Percentiles rank a stretch among this genome's conserved stretches.
Conservation (phyloP, 2,888 invertebrate genomes). For the Metellina segmentata region DNA sequence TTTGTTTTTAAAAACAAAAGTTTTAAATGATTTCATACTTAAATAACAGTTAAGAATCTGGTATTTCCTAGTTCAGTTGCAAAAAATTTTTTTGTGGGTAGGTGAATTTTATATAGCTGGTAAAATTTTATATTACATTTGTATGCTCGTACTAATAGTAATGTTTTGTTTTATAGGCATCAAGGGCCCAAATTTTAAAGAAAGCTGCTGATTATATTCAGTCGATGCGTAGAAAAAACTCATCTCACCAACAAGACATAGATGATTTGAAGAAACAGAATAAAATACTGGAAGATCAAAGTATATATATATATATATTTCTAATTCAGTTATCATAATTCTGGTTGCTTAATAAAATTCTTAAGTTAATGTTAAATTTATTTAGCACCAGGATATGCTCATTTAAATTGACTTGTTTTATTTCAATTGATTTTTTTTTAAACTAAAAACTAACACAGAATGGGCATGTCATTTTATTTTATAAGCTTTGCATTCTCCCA, state of each 20-base stretch:
- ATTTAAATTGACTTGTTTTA: too few species aligned
- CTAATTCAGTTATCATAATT: not conserved
- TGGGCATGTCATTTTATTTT: not conserved
- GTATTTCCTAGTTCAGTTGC: too few species aligned
- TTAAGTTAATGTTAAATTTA: not conserved
- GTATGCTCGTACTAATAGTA: too few species aligned
- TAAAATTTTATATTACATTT: too few species aligned
- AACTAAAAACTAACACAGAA: too few species aligned
- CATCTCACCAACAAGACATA: constrained; percentile 95
- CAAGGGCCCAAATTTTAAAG: constrained; percentile 97
- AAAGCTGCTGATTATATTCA: constrained; percentile 99
- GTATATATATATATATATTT: constrained; percentile 81
- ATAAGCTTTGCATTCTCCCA: not conserved
- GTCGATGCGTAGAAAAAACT: constrained; percentile 95
- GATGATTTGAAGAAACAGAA: constrained; percentile 96
- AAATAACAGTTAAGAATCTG: too few species aligned
- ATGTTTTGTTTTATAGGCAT: constrained; percentile 80
- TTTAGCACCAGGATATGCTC: not conserved
- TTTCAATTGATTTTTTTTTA: too few species aligned
- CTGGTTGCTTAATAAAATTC: not conserved
- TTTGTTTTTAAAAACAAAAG: too few species aligned
- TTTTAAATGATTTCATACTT: too few species aligned
- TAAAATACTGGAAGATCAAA: constrained; percentile 92
- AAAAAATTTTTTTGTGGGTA: too few species aligned
- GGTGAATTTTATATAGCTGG: too few species aligned